phyloP scores from a whole-genome alignment of 2,797 vertebrate species.

The Sebastiscus tertius region DNA sequence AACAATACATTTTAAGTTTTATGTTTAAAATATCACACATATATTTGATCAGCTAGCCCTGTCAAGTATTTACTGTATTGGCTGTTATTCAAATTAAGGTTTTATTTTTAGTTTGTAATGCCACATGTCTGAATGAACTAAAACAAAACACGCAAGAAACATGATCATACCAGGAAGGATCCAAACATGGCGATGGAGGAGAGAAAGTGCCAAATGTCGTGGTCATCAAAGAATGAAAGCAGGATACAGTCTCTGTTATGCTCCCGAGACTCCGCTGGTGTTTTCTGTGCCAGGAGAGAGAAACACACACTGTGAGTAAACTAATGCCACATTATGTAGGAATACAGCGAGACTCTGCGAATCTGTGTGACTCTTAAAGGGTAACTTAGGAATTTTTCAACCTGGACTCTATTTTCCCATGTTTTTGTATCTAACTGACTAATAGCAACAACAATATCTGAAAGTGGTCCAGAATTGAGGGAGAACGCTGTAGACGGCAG shows the following conservation, averaged over 20 bases:
- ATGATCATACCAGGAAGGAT: slow-evolving; percentile 90
- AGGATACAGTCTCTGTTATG: slow-evolving; percentile 97
- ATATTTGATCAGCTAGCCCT: not conserved
- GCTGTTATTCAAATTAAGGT: not conserved
- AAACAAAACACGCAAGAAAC: not conserved
- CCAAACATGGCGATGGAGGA: slow-evolving; percentile 99
- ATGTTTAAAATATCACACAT: not conserved
- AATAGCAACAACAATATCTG: no score
- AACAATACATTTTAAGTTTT: not conserved
- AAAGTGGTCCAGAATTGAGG: no score
- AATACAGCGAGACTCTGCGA: not conserved
- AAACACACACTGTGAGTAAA: not conserved
- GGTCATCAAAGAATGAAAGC: slow-evolving; percentile 95
- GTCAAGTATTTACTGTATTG: not conserved
- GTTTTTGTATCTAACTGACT: no score
- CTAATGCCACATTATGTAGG: not conserved
- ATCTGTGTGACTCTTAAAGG: not conserved
- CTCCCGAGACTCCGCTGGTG: slow-evolving; percentile 94
- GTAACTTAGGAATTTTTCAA: no score
- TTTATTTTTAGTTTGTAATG: not conserved
- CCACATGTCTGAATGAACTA: not conserved
- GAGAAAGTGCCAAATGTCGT: slow-evolving; percentile 98
- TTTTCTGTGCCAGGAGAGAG: slow-evolving; percentile 85
- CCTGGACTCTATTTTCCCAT: no score
- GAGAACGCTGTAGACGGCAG: no score